Evolutionary conservation across 2,113 vertebrate genomes (phyloP).

Genomic region (Erinaceus europaeus): DNA sequence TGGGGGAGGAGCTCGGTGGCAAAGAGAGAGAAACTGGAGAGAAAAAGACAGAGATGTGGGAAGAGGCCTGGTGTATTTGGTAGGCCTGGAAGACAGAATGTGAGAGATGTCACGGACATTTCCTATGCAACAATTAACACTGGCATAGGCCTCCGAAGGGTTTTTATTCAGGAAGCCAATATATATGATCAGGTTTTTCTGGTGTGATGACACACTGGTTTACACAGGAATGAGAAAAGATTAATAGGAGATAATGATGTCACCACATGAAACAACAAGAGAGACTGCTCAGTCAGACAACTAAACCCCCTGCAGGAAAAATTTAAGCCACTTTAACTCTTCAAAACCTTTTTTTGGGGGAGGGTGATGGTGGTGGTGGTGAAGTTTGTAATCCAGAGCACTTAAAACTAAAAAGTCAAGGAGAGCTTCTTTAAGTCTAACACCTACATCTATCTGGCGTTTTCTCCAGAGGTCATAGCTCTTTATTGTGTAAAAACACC

Average conservation of each 20-base stretch:
- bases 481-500: not conserved
- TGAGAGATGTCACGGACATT: not conserved
- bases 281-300: conserved; percentile 69
- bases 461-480: conserved; percentile 11
- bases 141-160: not conserved
- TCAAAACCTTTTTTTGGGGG: not conserved
- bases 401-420: not conserved
- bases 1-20: conserved; percentile 27
- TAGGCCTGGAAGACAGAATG: not conserved
- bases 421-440: not conserved
- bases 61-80: not conserved
- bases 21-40: not conserved
- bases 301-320: not conserved
- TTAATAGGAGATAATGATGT: conserved; percentile 82
- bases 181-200: conserved; percentile 39
- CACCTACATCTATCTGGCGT: not conserved
- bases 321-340: conserved; percentile 12
- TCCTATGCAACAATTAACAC: not conserved
- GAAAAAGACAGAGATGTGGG: conserved; percentile 1
- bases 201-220: conserved; percentile 60
- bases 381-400: conserved; percentile 10
- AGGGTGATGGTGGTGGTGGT: no score
- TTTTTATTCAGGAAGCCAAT: conserved; percentile 47
- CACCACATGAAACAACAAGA: conserved; percentile 83
- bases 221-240: conserved; percentile 70